Base-by-base conservation (phyloP, 2,797 vertebrate species). In the Sylvilagus floridanus region DNA sequence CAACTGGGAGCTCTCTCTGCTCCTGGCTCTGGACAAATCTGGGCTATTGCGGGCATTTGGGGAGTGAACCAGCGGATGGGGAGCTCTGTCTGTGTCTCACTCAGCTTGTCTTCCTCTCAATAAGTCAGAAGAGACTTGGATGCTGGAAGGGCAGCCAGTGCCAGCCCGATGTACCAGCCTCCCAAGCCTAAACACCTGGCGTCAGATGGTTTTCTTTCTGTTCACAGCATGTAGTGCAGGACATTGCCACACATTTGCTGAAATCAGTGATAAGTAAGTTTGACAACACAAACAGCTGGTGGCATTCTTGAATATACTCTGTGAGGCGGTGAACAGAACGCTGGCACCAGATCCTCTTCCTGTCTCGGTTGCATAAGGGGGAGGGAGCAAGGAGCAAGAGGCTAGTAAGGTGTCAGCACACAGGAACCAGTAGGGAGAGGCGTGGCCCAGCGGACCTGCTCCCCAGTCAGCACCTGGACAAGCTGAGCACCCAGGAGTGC, bases 191-290 rank as follows among this genome's bases (percentile, higher is more conserved):
- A 92, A 52, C 13, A 8, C 28, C 4, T 12, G 68, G 42, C 81
- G 26, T 73, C 65, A 24, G 47, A 42, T 84, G 69, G 28, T 82
- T 76, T 90, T 57, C 52, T 62, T 86, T 19, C 75, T 85, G 50
- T 87, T 14, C 30, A 13, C 42, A 73, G 94, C 22, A 69, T 47
- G 24, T 82, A 77, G 86, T 32, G 65, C 5, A 24, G 11, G 35
- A 13, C 57, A 11, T 69, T 91, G 54, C 65, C 77, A 84, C 26
- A 37, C 81, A 30, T 28, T 89, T 88, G 76, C 69, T 83, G 93
- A 86, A 42, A 78, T 90, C 50, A 72, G 47, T 32, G 47, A 26
- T 85, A 30, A 35, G 76, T 75, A 24, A 42, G 7, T 66, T 81
- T 87, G 68, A 83, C 26, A 65, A 62, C n/a, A n/a, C 11, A 82